phyloP scores from a whole-genome alignment of 2,888 invertebrate species.

The Leptopilina syphax region DNA sequence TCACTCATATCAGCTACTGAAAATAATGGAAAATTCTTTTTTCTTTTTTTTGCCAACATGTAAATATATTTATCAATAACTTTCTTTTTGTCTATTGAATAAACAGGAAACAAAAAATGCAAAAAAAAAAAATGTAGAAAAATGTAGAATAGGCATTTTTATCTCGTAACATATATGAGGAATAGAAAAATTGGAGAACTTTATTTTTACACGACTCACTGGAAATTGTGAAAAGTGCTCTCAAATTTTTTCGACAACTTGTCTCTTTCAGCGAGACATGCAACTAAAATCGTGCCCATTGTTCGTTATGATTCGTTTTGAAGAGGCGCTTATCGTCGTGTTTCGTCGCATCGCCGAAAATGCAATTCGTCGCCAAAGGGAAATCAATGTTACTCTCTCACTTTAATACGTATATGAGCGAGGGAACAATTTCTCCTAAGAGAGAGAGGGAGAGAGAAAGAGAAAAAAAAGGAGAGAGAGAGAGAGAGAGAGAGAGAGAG shows the following conservation, averaged over 20 bases:
- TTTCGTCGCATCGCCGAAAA: conserved; percentile 31
- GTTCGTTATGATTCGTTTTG: conserved; percentile 39
- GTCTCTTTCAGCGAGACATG: conserved; percentile 27
- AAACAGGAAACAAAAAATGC: too few species aligned
- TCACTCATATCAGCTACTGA: too few species aligned
- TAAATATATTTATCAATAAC: too few species aligned
- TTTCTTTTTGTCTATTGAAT: too few species aligned
- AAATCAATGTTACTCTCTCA: conserved; percentile 32
- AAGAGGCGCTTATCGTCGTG: conserved; percentile 36
- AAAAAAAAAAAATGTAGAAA: background rate
- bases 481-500: too few species aligned
- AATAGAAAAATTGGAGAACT: background rate
- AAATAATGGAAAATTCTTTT: too few species aligned
- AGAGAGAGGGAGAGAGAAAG: too few species aligned
- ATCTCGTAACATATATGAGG: background rate
- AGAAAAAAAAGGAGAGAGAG: too few species aligned
- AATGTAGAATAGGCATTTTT: background rate
- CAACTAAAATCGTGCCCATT: conserved; percentile 28
- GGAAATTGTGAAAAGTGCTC: conserved; percentile 12
- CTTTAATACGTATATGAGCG: background rate
- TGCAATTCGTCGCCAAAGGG: conserved; percentile 21
- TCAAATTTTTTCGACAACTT: conserved; percentile 20
- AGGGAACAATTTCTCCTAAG: conserved; percentile 8
- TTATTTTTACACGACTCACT: background rate
- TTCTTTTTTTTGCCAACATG: too few species aligned